Evolutionary conservation across 1,140 invertebrate genomes (phyloP).

Genomic region (Aphaenogaster floridana): DNA sequence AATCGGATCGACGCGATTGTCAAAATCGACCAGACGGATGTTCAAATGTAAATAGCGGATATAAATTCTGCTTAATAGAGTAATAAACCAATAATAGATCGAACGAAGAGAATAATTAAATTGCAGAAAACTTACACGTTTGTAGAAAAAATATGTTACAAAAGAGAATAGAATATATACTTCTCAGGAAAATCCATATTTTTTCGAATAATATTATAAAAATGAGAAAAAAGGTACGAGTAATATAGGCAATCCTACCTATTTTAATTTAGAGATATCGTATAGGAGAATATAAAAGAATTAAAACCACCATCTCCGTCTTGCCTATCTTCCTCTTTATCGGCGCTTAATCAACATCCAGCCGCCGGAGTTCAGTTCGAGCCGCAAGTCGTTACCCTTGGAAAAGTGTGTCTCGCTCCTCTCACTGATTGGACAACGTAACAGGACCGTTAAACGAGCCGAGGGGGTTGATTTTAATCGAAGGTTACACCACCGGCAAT

Average conservation of each 20-base stretch:
- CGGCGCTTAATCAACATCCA: conserved; percentile 31
- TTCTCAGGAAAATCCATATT: background rate
- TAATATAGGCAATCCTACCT: background rate
- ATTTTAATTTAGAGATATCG: background rate
- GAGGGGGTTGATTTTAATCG: conserved; percentile 77
- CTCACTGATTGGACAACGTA: conserved; percentile 66
- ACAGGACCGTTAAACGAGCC: conserved; percentile 70
- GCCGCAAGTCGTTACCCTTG: conserved; percentile 19
- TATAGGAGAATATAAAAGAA: background rate
- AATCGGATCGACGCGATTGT: background rate
- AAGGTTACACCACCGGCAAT: conserved; percentile 78
- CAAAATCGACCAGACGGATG: background rate
- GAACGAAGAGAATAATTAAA: background rate
- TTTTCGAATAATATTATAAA: background rate
- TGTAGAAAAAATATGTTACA: background rate
- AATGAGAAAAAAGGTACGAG: background rate
- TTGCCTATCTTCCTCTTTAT: background rate
- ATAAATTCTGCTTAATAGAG: background rate
- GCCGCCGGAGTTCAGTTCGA: background rate
- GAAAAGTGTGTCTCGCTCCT: conserved; percentile 11
- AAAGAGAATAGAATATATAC: background rate
- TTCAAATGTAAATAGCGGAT: background rate
- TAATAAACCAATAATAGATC: background rate
- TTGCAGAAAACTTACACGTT: background rate
- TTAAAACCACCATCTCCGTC: background rate